A percentile compares a stretch with the other conserved stretches of the same genome.
Conservation (phyloP, 2,888 invertebrate genomes). For the Caenorhabditis macrosperma region DNA sequence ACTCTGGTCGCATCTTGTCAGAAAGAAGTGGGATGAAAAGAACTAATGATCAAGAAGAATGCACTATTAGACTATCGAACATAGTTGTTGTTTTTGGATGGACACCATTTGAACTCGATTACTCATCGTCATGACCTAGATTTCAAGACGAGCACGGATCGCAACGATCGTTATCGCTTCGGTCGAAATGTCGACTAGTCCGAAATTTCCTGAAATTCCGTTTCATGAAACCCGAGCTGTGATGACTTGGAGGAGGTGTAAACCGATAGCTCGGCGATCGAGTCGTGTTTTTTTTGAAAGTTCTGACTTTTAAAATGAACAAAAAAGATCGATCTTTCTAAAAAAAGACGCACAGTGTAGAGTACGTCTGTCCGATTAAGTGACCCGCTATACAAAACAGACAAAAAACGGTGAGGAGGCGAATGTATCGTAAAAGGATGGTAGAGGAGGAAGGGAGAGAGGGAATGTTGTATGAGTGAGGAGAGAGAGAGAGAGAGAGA, state of each 20-base stretch:
- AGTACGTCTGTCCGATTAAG: not conserved
- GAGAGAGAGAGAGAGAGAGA: not conserved
- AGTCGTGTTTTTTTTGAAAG: not conserved
- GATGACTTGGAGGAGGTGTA: not conserved
- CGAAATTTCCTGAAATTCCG: too few relatives aligned
- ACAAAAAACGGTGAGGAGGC: not conserved
- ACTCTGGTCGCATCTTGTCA: too few relatives aligned
- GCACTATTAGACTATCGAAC: too few relatives aligned
- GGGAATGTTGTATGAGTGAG: not conserved
- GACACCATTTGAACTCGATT: too few relatives aligned
- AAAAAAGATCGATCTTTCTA: too few relatives aligned
- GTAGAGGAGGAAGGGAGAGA: too few relatives aligned
- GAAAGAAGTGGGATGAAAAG: too few relatives aligned
- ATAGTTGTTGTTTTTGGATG: too few relatives aligned
- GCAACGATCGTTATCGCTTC: not conserved
- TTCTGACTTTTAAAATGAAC: not conserved
- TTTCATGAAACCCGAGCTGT: not conserved
- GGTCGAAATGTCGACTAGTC: too few relatives aligned
- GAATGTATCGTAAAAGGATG: too few relatives aligned
- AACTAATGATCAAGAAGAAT: too few relatives aligned
- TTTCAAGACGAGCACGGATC: not conserved
- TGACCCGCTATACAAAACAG: not conserved
- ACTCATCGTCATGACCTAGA: not conserved
- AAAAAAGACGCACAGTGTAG: too few relatives aligned
- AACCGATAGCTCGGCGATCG: constrained; percentile 15